A percentile compares a stretch with the other conserved stretches of the same genome.
Evolutionary conservation across 2,113 vertebrate species (phyloP).

Genomic region (Hydrochoerus hydrochaeris): DNA sequence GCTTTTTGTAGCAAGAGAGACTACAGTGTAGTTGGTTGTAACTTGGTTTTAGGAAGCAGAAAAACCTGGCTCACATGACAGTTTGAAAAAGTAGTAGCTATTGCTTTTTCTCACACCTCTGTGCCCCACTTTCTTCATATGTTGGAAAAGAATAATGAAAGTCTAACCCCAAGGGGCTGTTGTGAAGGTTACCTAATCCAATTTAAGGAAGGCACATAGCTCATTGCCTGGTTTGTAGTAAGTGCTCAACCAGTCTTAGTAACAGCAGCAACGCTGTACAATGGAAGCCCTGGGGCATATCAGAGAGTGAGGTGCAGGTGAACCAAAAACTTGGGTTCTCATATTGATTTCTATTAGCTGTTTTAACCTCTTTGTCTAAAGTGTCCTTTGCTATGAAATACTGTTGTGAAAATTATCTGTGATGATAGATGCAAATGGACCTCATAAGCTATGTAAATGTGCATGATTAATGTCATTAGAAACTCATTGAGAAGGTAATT

Average conservation of each 20-base stretch:
- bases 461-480: slow-evolving; percentile 15
- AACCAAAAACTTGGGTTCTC: not conserved
- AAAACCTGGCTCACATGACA: not conserved
- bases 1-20: not conserved
- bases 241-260: not conserved
- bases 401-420: not conserved
- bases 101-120: not conserved
- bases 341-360: not conserved
- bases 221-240: not conserved
- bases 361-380: not conserved
- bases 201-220: not conserved
- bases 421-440: not conserved
- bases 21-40: not conserved
- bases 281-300: not conserved
- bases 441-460: slow-evolving; percentile 19
- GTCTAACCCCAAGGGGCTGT: not conserved
- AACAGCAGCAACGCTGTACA: not conserved
- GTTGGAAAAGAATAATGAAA: not conserved
- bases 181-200: not conserved
- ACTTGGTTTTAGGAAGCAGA: slow-evolving; percentile 14
- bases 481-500: not conserved
- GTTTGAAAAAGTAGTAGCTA: not conserved
- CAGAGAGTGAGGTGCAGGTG: not conserved
- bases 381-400: not conserved
- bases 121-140: not conserved